phyloP scores from a whole-genome alignment of 2,113 vertebrate species.

The Cyanistes caeruleus region DNA sequence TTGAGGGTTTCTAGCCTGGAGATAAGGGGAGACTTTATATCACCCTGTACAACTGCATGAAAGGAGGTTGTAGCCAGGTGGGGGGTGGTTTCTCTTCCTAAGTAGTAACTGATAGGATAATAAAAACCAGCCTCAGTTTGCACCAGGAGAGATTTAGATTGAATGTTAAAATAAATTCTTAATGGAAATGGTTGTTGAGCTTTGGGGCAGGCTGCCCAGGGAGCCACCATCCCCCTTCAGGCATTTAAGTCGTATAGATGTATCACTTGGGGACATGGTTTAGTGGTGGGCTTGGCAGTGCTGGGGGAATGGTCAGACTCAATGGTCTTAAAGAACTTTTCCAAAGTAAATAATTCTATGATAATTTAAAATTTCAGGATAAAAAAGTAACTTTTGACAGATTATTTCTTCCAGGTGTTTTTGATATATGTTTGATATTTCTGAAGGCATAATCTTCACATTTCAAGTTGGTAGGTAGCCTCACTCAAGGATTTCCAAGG shows the following conservation, averaged over 20 bases:
- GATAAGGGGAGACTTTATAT: background rate
- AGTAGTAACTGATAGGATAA: background rate
- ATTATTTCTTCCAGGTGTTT: background rate
- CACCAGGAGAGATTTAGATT: background rate
- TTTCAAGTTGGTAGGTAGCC: background rate
- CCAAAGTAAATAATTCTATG: background rate
- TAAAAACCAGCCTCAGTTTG: background rate
- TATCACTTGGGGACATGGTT: background rate
- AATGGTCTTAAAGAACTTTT: background rate
- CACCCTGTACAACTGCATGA: background rate
- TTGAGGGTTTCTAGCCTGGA: background rate
- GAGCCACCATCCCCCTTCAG: background rate
- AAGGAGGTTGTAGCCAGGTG: background rate
- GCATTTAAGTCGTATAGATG: fast-evolving
- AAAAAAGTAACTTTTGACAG: background rate
- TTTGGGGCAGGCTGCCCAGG: background rate
- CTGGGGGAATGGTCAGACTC: background rate
- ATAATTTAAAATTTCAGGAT: background rate
- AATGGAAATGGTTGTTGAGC: background rate
- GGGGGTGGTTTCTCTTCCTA: fast-evolving
- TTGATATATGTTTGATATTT: background rate
- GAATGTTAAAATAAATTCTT: background rate
- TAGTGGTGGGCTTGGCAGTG: background rate
- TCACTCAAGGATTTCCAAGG: background rate
- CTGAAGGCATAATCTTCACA: background rate